A percentile compares a stretch with the other conserved stretches of the same genome.
phyloP scores from a whole-genome alignment of 2,888 invertebrate genomes.

The Macaria notata region DNA sequence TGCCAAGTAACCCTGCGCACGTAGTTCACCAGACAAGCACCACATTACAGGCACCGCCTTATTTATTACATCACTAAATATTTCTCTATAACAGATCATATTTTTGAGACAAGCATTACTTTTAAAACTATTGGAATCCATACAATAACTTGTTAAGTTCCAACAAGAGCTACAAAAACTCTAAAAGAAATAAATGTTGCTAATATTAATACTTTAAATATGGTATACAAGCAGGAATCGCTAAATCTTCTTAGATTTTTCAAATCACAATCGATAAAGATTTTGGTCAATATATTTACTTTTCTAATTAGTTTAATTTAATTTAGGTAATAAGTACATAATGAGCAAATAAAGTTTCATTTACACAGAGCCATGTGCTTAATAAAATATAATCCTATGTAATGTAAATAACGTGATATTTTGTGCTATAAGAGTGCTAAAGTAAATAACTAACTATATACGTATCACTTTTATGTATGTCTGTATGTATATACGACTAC shows the following conservation, averaged over 20 bases:
- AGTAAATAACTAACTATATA: too few relatives aligned
- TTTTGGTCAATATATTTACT: slow-evolving; percentile 7
- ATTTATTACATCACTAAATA: slow-evolving; percentile 10
- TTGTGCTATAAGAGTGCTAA: too few relatives aligned
- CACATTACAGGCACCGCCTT: slow-evolving; percentile 9
- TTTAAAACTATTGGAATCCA: too few relatives aligned
- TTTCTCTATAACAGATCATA: too few relatives aligned
- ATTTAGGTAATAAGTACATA: slow-evolving; percentile 27
- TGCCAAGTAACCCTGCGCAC: background rate
- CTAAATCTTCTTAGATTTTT: slow-evolving; percentile 11
- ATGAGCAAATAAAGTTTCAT: slow-evolving; percentile 31
- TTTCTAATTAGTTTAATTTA: background rate
- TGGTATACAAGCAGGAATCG: background rate
- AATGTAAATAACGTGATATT: too few relatives aligned
- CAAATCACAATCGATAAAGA: slow-evolving; percentile 35
- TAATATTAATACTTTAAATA: too few relatives aligned
- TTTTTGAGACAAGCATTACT: too few relatives aligned
- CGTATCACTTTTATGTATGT: too few relatives aligned
- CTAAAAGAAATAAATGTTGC: too few relatives aligned
- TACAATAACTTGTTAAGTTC: too few relatives aligned
- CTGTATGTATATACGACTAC: too few relatives aligned
- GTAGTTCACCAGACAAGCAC: slow-evolving; percentile 21
- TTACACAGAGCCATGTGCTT: slow-evolving; percentile 50
- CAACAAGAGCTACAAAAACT: too few relatives aligned
- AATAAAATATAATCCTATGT: background rate